Evolutionary conservation across 2,888 invertebrate genomes (phyloP), one percentile per base, ranked within the genome.

Genomic region (Coleophora deauratella): DNA sequence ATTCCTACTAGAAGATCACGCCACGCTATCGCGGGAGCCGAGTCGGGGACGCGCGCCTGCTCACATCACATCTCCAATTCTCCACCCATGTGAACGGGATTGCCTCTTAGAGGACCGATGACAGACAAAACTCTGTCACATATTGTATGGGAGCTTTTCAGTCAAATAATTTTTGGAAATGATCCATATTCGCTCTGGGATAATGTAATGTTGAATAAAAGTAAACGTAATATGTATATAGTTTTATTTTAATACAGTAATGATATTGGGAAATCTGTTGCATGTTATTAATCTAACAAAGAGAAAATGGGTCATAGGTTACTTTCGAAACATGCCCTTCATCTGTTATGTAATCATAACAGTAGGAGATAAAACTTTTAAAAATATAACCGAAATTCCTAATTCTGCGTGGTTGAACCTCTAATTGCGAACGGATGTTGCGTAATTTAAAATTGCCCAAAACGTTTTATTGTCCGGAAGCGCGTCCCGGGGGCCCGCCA

Each of bases 381-480:
- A 21, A 4, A 21, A 21, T 4, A 6, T 3, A 4, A 4, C 21
- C 21, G 6, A 21, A 21, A 21, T 3, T 21, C 21, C 21, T 21
- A 6, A 4, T 21, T 21, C 21, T 21, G 21, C 6, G 6, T 3
- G 6, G 6, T 21, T 21, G 6, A 21, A 21, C 21, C 21, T 47
- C 54, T 57, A 57, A 61, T 68, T 65, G 59, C 60, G 57, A 63
- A 59, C 74, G 79, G 79, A 81, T 65, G 72, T 79, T 77, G 67
- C 66, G 72, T 59, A 75, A 73, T 52, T 54, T 64, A 66, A 68
- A 65, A 68, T 59, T 63, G 62, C 55, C 64, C 55, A 66, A 67
- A 75, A 56, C 63, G 66, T 62, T 66, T 15, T 66, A 55, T 50
- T 59, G 72, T 67, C 71, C 76, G 79, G 81, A 81, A 77, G 71